phyloP scores from a whole-genome alignment of 1,140 invertebrate genomes.

The Cydia strobilella region DNA sequence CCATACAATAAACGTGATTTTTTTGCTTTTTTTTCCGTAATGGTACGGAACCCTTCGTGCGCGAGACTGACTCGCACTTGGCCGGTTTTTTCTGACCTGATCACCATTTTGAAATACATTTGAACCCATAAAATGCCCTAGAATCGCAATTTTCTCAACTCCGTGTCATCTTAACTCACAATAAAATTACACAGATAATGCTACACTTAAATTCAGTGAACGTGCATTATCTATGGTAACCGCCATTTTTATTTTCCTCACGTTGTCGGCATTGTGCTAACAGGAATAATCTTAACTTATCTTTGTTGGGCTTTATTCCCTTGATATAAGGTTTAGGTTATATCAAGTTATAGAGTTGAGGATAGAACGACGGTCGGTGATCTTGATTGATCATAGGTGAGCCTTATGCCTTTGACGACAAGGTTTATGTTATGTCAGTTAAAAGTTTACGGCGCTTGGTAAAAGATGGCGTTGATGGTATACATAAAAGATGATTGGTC shows the following conservation, averaged over 20 bases:
- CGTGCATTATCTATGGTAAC: constrained; percentile 23
- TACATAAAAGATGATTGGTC: constrained; percentile 32
- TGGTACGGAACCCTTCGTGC: too few species aligned
- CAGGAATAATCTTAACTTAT: too few species aligned
- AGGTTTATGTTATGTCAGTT: too few species aligned
- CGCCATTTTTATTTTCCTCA: constrained; percentile 27
- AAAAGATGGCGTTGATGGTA: constrained; percentile 15
- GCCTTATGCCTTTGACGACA: too few species aligned
- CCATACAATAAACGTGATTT: too few species aligned
- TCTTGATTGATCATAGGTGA: too few species aligned
- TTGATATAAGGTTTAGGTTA: too few species aligned
- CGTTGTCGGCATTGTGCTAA: constrained; percentile 23
- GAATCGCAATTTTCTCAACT: background rate
- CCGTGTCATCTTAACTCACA: constrained; percentile 16
- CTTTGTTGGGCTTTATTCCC: too few species aligned
- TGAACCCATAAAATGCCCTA: background rate
- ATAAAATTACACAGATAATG: constrained; percentile 18
- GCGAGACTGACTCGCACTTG: too few species aligned
- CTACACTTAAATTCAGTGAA: constrained; percentile 26
- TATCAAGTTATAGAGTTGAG: too few species aligned
- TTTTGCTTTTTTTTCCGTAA: too few species aligned
- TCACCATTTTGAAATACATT: background rate
- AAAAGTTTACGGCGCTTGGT: background rate
- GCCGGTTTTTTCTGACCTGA: background rate
- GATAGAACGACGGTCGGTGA: too few species aligned